Base-by-base conservation (phyloP, 2,113 vertebrate genomes). In the Gobio gobio region DNA sequence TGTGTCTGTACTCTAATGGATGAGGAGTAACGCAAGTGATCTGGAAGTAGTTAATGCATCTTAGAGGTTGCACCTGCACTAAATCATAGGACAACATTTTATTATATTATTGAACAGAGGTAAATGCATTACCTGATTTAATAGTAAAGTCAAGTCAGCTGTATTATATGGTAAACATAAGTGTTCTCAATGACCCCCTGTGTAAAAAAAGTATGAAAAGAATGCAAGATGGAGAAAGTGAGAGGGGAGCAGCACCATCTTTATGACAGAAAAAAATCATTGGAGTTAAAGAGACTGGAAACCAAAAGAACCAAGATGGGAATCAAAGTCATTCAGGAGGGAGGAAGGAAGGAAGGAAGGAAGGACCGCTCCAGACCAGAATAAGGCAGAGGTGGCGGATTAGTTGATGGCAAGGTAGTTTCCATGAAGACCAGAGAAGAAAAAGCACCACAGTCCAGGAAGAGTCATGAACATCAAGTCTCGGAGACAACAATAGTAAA, bases 381-480 rank as follows among this genome's bases (percentile, higher is more conserved):
- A 77, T 94, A 94, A 95, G 94, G 94, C 93, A 64, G 87, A 90
- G 89, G 91, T 94, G 93, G 89, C 88, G 91, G 89, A 91, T 89
- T 92, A 91, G 91, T 88, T 89, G 90, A 89, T 88, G 85, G 84
- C 87, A 43, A 93, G 94, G 89, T 51, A 33, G 88, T 91, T 92
- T 94, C 96, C 90, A 89, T 94, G 95, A 93, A 92, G 94, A 96
- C 94, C 94, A 93, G 78, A 22, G 61, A 82, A 64, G 58, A 82
- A 81, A 87, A 95, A 98, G 97, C 96, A 98, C 97, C 97, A 95
- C 94, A 91, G 94, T 95, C 93, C 95, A 93, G 85, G 84, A 87
- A 89, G 87, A 91, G 87, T 90, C 86, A 84, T 84, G 89, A 92
- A 91, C 90, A 90, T 56, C 66, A 82, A 85, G 88, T 92, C 88